Evolutionary conservation across 2,113 vertebrate species (phyloP).

Genomic region (Synodontis membranacea): DNA sequence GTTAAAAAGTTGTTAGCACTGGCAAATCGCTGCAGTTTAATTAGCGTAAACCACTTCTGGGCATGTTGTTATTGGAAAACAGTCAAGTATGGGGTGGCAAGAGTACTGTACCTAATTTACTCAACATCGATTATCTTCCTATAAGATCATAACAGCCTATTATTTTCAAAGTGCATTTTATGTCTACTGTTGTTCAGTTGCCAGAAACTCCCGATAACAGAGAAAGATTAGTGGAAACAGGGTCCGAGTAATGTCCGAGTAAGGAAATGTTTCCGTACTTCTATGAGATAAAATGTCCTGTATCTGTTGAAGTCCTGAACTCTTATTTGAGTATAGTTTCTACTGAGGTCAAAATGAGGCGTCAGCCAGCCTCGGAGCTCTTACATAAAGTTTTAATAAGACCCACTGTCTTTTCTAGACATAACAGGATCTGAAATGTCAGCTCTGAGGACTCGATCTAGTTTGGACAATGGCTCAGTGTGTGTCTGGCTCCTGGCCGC

Average conservation of each 20-base stretch:
- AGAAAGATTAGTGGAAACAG: not conserved
- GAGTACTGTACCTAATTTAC: not conserved
- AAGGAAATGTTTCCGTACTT: not conserved
- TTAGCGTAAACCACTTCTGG: not conserved
- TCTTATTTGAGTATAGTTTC: not conserved
- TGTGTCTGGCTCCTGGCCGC: conserved; percentile 17
- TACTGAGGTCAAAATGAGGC: not conserved
- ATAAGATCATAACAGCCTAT: not conserved
- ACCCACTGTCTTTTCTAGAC: not conserved
- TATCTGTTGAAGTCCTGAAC: not conserved
- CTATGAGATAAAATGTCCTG: not conserved
- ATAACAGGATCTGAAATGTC: conserved; percentile 15
- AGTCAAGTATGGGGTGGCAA: not conserved
- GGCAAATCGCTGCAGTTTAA: not conserved
- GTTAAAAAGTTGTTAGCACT: not conserved
- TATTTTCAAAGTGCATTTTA: not conserved
- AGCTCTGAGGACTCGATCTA: conserved; percentile 9
- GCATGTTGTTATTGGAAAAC: not conserved
- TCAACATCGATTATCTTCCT: not conserved
- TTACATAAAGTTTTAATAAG: not conserved
- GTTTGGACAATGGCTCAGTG: conserved; percentile 33
- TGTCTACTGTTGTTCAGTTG: not conserved
- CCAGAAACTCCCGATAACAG: not conserved
- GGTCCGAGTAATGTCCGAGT: not conserved
- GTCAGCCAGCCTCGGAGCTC: not conserved